Percentiles rank a stretch among this genome's conserved stretches.
Conservation (phyloP, 2,113 vertebrate species). For the Xyliphius kryptos region DNA sequence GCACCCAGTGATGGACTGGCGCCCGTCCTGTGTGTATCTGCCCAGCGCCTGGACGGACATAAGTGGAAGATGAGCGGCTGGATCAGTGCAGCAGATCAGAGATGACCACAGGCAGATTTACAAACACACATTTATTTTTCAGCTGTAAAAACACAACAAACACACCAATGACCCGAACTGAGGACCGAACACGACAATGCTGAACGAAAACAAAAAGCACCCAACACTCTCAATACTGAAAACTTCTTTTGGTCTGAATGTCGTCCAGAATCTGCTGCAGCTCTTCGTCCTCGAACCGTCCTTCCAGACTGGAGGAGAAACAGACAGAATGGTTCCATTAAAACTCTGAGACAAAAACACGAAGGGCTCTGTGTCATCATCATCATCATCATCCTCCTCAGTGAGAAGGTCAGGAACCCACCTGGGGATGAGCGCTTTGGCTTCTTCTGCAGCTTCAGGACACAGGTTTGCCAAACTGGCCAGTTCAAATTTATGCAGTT, state of each 20-base stretch:
- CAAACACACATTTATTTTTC: constrained; percentile 12
- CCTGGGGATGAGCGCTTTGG: constrained; percentile 96
- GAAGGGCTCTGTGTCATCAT: too few relatives aligned
- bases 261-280: constrained; percentile 96
- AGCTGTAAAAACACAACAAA: neutral
- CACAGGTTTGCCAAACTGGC: constrained; percentile 95
- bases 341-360: too few relatives aligned
- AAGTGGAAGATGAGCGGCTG: too few relatives aligned
- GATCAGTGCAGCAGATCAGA: too few relatives aligned
- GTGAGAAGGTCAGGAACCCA: constrained; percentile 48
- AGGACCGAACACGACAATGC: neutral
- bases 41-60: too few relatives aligned
- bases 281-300: constrained; percentile 93
- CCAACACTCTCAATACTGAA: constrained; percentile 74
- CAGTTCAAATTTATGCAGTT: constrained; percentile 95
- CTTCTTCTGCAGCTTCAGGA: constrained; percentile 93
- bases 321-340: neutral
- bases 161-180: neutral
- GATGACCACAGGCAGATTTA: neutral
- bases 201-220: neutral
- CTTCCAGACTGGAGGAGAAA: constrained; percentile 75
- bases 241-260: constrained; percentile 96
- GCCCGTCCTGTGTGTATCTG: too few relatives aligned
- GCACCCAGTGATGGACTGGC: too few relatives aligned
- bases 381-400: too few relatives aligned